Evolutionary conservation across 2,888 invertebrate species (phyloP).

Genomic region (Pteria penguin): DNA sequence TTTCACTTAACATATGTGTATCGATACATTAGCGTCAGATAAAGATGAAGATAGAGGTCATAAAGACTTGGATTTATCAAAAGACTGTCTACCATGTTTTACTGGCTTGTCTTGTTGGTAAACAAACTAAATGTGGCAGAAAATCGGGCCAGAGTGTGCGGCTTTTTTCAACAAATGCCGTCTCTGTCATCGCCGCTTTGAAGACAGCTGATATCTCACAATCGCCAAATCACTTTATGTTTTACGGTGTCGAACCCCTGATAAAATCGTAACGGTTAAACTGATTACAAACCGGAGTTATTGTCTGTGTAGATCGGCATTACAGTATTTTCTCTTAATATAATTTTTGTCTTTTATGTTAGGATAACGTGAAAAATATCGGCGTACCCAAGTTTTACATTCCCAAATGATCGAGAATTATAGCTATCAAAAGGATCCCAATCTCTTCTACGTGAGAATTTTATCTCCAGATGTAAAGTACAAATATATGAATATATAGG

Average conservation of each 20-base stretch:
- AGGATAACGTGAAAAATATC: too few relatives aligned
- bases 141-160: background rate
- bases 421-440: too few relatives aligned
- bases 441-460: too few relatives aligned
- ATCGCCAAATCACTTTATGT: background rate
- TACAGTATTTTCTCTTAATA: too few relatives aligned
- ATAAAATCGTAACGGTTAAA: background rate
- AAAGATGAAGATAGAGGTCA: background rate
- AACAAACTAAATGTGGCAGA: background rate
- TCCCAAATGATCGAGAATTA: too few relatives aligned
- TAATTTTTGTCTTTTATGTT: too few relatives aligned
- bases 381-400: too few relatives aligned
- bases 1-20: background rate
- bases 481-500: too few relatives aligned
- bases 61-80: background rate
- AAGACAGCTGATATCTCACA: background rate
- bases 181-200: background rate
- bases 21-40: background rate
- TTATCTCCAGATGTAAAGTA: too few relatives aligned
- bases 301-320: too few relatives aligned
- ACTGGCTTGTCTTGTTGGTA: background rate
- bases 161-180: background rate
- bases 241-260: background rate
- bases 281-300: too few relatives aligned
- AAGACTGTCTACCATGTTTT: background rate